Evolutionary conservation across 1,140 invertebrate species (phyloP).

Genomic region (Yoshiicerus persimilis): DNA sequence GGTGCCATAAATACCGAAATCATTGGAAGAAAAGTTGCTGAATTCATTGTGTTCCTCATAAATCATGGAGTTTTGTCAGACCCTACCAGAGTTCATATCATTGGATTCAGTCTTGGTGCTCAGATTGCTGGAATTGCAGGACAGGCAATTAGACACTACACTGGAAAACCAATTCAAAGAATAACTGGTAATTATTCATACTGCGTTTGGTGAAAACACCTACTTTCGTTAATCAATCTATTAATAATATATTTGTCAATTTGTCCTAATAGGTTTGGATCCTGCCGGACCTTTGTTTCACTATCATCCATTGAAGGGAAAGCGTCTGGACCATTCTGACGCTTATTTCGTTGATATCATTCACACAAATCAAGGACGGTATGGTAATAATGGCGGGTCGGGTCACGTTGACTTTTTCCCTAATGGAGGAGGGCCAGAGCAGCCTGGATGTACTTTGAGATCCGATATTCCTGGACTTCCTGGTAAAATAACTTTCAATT

Average conservation of each 20-base stretch:
- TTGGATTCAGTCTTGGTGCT: constrained; percentile 35
- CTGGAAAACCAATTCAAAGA: constrained; percentile 32
- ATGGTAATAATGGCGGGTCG: constrained; percentile 60
- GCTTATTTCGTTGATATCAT: constrained; percentile 62
- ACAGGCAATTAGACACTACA: constrained; percentile 30
- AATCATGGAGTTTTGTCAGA: constrained; percentile 33
- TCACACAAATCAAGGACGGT: constrained; percentile 66
- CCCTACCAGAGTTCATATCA: constrained; percentile 32
- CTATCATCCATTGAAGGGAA: constrained; percentile 26
- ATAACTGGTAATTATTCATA: neutral
- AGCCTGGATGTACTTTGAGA: constrained; percentile 33
- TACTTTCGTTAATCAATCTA: no score
- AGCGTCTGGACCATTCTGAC: constrained; percentile 36
- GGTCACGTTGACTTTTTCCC: constrained; percentile 62
- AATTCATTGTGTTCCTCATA: constrained; percentile 33
- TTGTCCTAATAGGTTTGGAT: neutral
- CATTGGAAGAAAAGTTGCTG: constrained; percentile 28
- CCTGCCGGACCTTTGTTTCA: constrained; percentile 38
- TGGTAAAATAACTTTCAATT: neutral
- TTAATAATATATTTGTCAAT: neutral
- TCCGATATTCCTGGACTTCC: constrained; percentile 37
- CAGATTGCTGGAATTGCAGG: constrained; percentile 33
- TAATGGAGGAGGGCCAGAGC: constrained; percentile 36
- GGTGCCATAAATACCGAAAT: constrained; percentile 26
- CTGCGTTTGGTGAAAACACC: no score